Evolutionary conservation across 2,113 vertebrate genomes (phyloP), one percentile per base, ranked within the genome.

Genomic region (Anolis sagrei): DNA sequence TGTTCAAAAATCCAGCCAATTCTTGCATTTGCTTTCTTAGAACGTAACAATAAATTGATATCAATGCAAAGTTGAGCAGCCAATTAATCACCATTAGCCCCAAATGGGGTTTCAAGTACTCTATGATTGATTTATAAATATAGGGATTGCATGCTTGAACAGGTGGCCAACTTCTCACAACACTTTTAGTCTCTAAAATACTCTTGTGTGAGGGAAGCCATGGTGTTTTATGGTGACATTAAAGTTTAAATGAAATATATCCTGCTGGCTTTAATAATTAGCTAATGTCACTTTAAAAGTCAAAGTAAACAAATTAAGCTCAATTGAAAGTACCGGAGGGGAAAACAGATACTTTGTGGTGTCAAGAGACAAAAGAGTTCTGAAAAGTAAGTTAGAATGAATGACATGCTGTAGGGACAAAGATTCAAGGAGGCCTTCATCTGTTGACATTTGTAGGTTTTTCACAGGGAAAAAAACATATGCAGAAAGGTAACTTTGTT

Each of bases 211-310:
- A 92, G 89, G 90, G 84, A 94, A 90, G 88, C 91, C 85, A 83
- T 86, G 70, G 85, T 86, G 87, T 93, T 95, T 94, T 92, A 94
- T 79, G 94, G 89, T 91, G 86, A 93, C 90, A 95, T 94, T 95
- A 94, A 95, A 95, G 94, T 94, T 95, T 95, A 95, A 95, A 92
- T 95, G 92, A 93, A 94, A 92, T 94, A 92, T 94, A 92, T 95
- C 91, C 91, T 92, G 76, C 87, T 87, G 91, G 89, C 90, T 86
- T 72, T 93, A 94, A 93, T 95, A 95, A 95, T 93, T 95, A 95
- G 89, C 87, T 91, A 93, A 90, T 94, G 91, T 95, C 93, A 95
- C 79, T 90, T 86, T 94, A 95, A 94, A 94, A 95, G 93, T 90
- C 94, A 93, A 80, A 87, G 89, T 93, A 91, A 93, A 93, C 70